Conservation (phyloP, 2,888 invertebrate species). For the Nesidiocoris tenuis region DNA sequence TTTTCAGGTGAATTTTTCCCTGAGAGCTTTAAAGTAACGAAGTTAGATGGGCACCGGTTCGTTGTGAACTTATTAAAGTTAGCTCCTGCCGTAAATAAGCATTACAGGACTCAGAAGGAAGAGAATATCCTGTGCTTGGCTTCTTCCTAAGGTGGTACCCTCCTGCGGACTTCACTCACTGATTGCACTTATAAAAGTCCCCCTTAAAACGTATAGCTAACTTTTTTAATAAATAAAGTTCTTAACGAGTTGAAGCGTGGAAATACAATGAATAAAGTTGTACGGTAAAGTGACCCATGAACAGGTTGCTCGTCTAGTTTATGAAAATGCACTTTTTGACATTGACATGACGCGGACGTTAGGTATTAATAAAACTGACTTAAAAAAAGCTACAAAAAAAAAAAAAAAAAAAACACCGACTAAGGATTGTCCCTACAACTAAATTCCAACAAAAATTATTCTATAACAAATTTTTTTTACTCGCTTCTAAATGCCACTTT, state of each 20-base stretch:
- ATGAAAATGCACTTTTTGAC: no score
- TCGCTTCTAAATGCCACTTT: no score
- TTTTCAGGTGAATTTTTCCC: no score
- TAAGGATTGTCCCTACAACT: no score
- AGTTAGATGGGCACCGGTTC: not conserved
- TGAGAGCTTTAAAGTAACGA: not conserved
- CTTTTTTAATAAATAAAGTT: not conserved
- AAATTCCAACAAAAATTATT: no score
- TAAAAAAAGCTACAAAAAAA: no score
- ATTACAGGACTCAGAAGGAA: not conserved
- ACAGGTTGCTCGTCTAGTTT: not conserved
- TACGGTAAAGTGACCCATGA: not conserved
- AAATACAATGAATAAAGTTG: not conserved
- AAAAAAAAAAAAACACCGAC: no score
- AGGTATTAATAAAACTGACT: no score
- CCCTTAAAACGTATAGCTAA: not conserved
- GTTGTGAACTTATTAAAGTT: not conserved
- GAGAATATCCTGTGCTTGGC: not conserved
- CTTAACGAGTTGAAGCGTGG: not conserved
- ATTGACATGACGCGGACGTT: no score
- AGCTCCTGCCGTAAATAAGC: not conserved
- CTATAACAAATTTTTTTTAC: no score
- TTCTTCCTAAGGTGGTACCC: not conserved
- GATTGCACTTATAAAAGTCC: not conserved
- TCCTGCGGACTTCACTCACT: not conserved